Evolutionary conservation across 92 coral and sea anemone genomes (phyloP).

Genomic region (Umimayanthus kanabou): DNA sequence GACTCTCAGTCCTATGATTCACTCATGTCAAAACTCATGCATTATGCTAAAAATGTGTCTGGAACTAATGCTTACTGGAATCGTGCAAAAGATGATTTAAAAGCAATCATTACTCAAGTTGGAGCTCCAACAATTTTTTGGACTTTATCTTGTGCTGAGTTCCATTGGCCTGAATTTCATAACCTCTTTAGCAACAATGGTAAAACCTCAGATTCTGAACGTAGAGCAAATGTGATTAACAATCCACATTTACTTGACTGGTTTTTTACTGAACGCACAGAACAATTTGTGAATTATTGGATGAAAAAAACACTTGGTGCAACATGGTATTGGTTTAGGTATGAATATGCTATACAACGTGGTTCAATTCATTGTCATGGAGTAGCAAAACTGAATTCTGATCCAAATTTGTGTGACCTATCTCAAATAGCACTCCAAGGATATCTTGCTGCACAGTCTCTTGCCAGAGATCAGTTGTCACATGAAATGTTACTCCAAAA

Average conservation of each 20-base stretch:
- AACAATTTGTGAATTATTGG: slow-evolving; percentile 66
- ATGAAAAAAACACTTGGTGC: slow-evolving; percentile 48
- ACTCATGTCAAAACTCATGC: slow-evolving; percentile 32
- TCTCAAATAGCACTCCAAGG: slow-evolving; percentile 54
- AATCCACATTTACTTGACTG: slow-evolving; percentile 59
- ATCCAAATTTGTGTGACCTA: slow-evolving; percentile 64
- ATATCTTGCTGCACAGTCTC: slow-evolving; percentile 42
- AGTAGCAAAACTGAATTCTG: slow-evolving; percentile 65
- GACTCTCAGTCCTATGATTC: slow-evolving; percentile 13
- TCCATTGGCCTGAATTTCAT: slow-evolving; percentile 36
- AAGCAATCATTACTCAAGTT: slow-evolving; percentile 26
- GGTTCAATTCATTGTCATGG: slow-evolving; percentile 81
- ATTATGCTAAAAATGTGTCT: slow-evolving; percentile 36
- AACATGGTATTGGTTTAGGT: slow-evolving; percentile 68
- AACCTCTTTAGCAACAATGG: neutral
- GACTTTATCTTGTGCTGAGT: slow-evolving; percentile 42
- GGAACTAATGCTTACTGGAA: slow-evolving; percentile 40
- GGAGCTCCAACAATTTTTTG: slow-evolving; percentile 43
- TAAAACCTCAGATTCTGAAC: slow-evolving; percentile 15
- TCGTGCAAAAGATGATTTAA: slow-evolving; percentile 29
- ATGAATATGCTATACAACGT: slow-evolving; percentile 69
- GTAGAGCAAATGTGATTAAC: slow-evolving; percentile 45
- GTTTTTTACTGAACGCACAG: slow-evolving; percentile 65
- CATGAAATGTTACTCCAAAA: neutral
- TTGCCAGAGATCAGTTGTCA: neutral